Evolutionary conservation across 2,113 vertebrate genomes (phyloP).

Genomic region (Campylomormyrus tamandua): DNA sequence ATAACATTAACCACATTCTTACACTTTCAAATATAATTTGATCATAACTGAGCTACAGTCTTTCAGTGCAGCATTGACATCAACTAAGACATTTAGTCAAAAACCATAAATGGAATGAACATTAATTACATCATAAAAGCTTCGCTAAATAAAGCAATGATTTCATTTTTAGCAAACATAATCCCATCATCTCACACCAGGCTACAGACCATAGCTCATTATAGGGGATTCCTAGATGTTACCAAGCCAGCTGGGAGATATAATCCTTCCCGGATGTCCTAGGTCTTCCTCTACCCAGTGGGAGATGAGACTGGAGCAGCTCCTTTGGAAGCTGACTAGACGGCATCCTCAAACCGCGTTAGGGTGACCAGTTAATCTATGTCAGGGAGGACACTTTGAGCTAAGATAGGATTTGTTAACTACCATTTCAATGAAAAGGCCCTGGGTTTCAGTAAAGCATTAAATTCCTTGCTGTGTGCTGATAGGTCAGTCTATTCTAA

Average conservation of each 20-base stretch:
- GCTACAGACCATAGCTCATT: neutral
- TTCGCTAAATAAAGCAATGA: neutral
- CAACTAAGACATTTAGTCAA: neutral
- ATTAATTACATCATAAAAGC: neutral
- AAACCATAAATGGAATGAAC: neutral
- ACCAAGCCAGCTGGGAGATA: neutral
- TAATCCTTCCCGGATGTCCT: neutral
- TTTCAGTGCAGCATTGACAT: neutral
- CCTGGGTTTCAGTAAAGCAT: neutral
- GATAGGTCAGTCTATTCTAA: neutral
- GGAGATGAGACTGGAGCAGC: neutral
- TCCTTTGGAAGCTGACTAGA: neutral
- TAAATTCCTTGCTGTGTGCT: neutral
- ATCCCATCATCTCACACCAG: neutral
- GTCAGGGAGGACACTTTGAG: neutral
- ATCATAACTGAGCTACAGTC: neutral
- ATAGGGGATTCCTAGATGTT: neutral
- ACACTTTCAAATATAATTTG: neutral
- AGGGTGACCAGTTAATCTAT: neutral
- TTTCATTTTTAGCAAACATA: neutral
- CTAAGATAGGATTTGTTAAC: neutral
- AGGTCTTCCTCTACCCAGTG: neutral
- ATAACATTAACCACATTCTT: neutral
- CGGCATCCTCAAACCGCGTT: neutral
- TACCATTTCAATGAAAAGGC: neutral